Evolutionary conservation across 2,113 vertebrate genomes (phyloP).

Genomic region (Coregonus clupeaformis): DNA sequence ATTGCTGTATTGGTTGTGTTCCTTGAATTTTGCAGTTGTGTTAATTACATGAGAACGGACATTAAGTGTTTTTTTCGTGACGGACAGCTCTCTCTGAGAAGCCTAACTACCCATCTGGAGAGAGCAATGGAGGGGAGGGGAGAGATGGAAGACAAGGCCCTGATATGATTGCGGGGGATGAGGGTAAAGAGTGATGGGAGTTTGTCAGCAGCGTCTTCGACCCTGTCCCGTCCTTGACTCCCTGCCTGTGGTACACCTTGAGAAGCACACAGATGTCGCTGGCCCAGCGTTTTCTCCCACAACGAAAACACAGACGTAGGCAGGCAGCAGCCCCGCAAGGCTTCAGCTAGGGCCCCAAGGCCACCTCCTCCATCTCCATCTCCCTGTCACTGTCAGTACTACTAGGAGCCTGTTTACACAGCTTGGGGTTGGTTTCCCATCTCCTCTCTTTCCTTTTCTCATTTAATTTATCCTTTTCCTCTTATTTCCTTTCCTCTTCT

Average conservation of each 20-base stretch:
- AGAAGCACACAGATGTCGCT: slow-evolving; percentile 61
- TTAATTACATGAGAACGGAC: not conserved
- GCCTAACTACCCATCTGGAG: not conserved
- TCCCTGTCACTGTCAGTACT: too few relatives aligned
- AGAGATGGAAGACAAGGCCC: slow-evolving; percentile 16
- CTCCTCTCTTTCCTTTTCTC: slow-evolving; percentile 35
- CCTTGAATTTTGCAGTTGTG: too few relatives aligned
- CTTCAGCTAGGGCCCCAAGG: slow-evolving; percentile 55
- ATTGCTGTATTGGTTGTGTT: too few relatives aligned
- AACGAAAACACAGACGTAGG: slow-evolving; percentile 8
- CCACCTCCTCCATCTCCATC: not conserved
- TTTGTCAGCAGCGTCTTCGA: slow-evolving; percentile 57
- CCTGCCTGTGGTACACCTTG: slow-evolving; percentile 51
- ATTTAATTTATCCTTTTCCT: not conserved
- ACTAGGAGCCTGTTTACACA: slow-evolving; percentile 63
- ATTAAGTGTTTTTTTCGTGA: slow-evolving; percentile 2
- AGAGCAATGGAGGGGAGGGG: too few relatives aligned
- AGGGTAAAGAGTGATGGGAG: not conserved
- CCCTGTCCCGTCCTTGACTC: slow-evolving; percentile 64
- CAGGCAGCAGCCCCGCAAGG: slow-evolving; percentile 56
- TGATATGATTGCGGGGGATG: slow-evolving; percentile 14
- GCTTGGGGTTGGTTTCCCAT: slow-evolving; percentile 66
- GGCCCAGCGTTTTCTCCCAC: not conserved
- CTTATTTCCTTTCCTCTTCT: too few relatives aligned
- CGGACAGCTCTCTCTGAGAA: slow-evolving; percentile 1